These are phyloP conservation scores for Chelidonichthys spinosus DNA, from an alignment of 2,797 vertebrate species.

Conservation along the genomic window DNA sequence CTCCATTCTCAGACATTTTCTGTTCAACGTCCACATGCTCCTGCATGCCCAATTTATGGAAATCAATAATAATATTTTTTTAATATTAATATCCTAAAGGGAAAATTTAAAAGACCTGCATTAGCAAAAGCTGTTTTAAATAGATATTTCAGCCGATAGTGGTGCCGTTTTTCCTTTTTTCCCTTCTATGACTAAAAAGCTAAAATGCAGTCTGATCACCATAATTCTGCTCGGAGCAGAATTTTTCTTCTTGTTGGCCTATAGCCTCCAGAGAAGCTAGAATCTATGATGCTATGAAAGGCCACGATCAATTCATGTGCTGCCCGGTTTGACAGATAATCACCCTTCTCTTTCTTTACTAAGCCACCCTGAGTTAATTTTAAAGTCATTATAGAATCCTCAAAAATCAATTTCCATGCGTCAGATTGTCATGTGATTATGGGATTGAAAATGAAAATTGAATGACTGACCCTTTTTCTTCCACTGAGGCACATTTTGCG, in stretches of 20 bases:
- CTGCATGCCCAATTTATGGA: not conserved
- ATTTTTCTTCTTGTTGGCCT: constrained; percentile 8
- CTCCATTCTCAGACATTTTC: not conserved
- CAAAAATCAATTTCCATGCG: constrained; percentile 41
- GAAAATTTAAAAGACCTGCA: not conserved
- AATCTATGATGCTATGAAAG: not conserved
- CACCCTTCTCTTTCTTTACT: constrained; percentile 33
- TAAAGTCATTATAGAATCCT: constrained; percentile 49
- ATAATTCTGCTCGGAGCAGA: not conserved
- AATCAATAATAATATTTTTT: not conserved
- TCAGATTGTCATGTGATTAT: constrained; percentile 14
- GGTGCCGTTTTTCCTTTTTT: too few species aligned
- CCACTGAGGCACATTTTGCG: not conserved
- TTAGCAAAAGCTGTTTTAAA: not conserved
- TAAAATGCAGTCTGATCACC: not conserved
- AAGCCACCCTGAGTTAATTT: constrained; percentile 31
- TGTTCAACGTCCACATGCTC: not conserved
- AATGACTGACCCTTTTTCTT: not conserved
- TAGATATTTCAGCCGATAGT: not conserved
- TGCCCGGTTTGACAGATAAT: constrained; percentile 29
- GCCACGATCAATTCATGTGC: constrained; percentile 35
- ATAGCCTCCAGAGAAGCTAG: not conserved
- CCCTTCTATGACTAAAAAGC: not conserved
- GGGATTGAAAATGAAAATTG: constrained; percentile 21
- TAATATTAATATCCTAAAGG: not conserved